phyloP scores from a whole-genome alignment of 2,888 invertebrate species.

The Gonocerus acuteangulatus region DNA sequence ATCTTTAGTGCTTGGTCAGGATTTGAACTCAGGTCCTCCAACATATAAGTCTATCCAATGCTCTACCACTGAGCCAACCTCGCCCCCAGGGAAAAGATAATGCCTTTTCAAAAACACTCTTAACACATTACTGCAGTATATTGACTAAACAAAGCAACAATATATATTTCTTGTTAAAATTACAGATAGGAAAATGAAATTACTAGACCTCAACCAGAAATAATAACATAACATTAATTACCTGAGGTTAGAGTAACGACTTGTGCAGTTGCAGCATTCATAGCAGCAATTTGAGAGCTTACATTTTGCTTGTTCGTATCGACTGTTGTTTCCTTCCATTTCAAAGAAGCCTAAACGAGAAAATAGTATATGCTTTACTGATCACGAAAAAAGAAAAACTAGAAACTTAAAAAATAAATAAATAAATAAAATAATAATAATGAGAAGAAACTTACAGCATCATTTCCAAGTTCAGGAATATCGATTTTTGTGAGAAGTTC shows the following conservation, averaged over 20 bases:
- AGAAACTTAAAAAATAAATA: neutral
- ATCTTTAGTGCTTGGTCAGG: too few species aligned
- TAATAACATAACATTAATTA: too few species aligned
- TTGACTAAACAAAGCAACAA: too few species aligned
- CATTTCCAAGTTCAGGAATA: slow-evolving; percentile 69
- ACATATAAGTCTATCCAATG: too few species aligned
- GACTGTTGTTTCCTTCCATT: slow-evolving; percentile 89
- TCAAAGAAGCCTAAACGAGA: slow-evolving; percentile 59
- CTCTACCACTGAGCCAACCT: too few species aligned
- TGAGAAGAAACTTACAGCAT: slow-evolving; percentile 48
- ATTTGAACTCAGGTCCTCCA: too few species aligned
- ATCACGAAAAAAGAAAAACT: neutral
- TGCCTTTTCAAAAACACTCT: too few species aligned
- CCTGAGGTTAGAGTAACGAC: slow-evolving; percentile 83
- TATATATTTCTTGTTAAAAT: too few species aligned
- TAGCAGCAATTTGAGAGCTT: slow-evolving; percentile 93
- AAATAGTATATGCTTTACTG: neutral
- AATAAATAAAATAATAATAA: neutral
- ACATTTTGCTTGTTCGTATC: slow-evolving; percentile 95
- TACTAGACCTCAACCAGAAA: too few species aligned
- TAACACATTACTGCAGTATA: too few species aligned
- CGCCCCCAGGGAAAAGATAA: too few species aligned
- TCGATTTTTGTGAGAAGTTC: slow-evolving; percentile 58
- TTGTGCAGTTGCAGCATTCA: slow-evolving; percentile 98
- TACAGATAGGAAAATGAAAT: too few species aligned